phyloP scores from a whole-genome alignment of 2,888 invertebrate species.

The Yponomeuta evonymella region DNA sequence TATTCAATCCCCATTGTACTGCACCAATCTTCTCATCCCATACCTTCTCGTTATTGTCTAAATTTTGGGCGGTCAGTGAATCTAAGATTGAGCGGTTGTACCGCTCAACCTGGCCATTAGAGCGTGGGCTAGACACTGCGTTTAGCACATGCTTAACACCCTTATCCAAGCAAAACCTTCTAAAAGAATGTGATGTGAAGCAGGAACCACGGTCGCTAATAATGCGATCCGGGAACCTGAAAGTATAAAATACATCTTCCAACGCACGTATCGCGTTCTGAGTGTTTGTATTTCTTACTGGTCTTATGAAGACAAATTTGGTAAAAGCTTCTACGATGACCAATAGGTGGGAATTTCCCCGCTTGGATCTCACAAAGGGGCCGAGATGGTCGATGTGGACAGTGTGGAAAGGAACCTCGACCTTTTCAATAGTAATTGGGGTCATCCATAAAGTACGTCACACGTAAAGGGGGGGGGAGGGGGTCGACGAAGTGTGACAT shows the following conservation, averaged over 20 bases:
- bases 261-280: slow-evolving; percentile 15
- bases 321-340: slow-evolving; percentile 15
- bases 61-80: not conserved
- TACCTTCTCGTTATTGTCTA: not conserved
- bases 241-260: slow-evolving; percentile 22
- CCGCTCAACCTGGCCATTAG: slow-evolving; percentile 14
- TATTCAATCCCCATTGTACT: slow-evolving; percentile 15
- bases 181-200: slow-evolving; percentile 22
- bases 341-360: slow-evolving; percentile 12
- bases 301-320: slow-evolving; percentile 16
- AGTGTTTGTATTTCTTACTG: slow-evolving; percentile 21
- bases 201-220: slow-evolving; percentile 23
- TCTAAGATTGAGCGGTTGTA: slow-evolving; percentile 13
- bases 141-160: slow-evolving; percentile 21
- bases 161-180: slow-evolving; percentile 15
- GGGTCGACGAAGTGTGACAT: too few species aligned
- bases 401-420: slow-evolving; percentile 17
- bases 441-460: too few species aligned
- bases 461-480: too few species aligned
- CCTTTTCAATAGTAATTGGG: slow-evolving; percentile 17
- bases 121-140: slow-evolving; percentile 20
- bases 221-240: slow-evolving; percentile 21
- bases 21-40: slow-evolving; percentile 8
- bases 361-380: slow-evolving; percentile 16
- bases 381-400: slow-evolving; percentile 18